Percentiles rank a stretch among this genome's conserved stretches.
Evolutionary conservation across 2,888 invertebrate genomes (phyloP).

Genomic region (Drosophila fungiperda): DNA sequence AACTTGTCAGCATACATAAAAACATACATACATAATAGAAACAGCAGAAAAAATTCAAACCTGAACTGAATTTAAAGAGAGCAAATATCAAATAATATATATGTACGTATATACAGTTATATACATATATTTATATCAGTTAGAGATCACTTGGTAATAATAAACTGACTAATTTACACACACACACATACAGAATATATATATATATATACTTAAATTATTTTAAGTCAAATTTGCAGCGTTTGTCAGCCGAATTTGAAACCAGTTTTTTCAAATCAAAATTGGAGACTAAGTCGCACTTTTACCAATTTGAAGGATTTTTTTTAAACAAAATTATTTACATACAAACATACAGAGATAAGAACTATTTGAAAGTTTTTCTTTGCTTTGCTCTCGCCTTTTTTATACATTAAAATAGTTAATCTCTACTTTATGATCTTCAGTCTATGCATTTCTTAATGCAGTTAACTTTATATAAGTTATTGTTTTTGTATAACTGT

Average conservation of each 20-base stretch:
- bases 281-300: not conserved
- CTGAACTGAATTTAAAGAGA: conserved; percentile 16
- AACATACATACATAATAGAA: conserved; percentile 1
- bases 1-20: conserved; percentile 23
- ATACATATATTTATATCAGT: not conserved
- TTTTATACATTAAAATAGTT: not conserved
- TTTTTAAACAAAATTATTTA: not conserved
- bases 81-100: conserved; percentile 11
- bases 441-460: too few relatives aligned
- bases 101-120: not conserved
- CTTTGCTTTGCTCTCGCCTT: not conserved
- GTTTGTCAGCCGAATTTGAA: conserved; percentile 9
- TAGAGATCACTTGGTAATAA: not conserved
- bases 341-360: not conserved
- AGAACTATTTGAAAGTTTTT: not conserved
- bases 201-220: not conserved
- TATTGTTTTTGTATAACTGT: too few relatives aligned
- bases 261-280: conserved; percentile 15
- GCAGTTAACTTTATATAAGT: not conserved
- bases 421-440: too few relatives aligned
- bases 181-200: not conserved
- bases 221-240: conserved; percentile 12
- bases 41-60: conserved; percentile 17
- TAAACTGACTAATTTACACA: not conserved
- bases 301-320: conserved; percentile 5